These are phyloP conservation scores for Grus americana DNA, from an alignment of 2,113 vertebrate species.

Conservation along the genomic window DNA sequence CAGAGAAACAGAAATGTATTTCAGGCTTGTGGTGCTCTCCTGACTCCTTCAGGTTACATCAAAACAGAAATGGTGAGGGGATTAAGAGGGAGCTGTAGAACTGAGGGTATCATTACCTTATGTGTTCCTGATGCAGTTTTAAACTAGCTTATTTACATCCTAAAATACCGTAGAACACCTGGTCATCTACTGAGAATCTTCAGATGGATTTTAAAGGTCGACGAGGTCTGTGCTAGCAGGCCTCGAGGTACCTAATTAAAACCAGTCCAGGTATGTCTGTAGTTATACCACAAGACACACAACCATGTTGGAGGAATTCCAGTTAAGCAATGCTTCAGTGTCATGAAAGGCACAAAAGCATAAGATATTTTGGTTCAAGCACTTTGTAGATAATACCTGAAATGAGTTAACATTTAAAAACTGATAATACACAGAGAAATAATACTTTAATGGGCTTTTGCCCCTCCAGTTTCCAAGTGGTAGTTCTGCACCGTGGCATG, in stretches of 20 bases:
- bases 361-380: neutral
- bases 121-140: neutral
- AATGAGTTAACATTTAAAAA: neutral
- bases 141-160: neutral
- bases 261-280: neutral
- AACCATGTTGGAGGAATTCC: neutral
- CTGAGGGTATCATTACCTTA: neutral
- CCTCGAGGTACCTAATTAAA: neutral
- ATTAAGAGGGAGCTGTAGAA: neutral
- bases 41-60: neutral
- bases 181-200: neutral
- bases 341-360: neutral
- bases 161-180: neutral
- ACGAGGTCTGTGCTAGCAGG: neutral
- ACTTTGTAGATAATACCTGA: neutral
- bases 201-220: neutral
- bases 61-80: neutral
- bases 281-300: neutral
- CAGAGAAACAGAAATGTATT: neutral
- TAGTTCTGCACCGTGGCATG: neutral
- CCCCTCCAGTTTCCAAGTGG: neutral
- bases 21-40: neutral
- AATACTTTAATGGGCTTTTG: neutral
- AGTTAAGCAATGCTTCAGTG: neutral
- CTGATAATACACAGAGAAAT: neutral